phyloP scores from a whole-genome alignment of 2,888 invertebrate species.

The Rhamphomyia laevipes region DNA sequence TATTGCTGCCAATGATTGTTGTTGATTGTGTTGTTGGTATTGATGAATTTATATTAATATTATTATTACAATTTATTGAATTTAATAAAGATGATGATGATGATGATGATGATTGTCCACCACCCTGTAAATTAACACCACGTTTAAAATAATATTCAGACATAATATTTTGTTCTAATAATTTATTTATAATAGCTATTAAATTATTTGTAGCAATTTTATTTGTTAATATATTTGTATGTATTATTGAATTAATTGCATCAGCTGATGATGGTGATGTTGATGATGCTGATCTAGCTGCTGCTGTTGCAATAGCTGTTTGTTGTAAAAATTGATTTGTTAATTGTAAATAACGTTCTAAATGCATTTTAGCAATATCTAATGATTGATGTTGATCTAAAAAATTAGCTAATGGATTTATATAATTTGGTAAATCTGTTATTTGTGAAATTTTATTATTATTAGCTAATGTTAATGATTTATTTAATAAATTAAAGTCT shows the following conservation, averaged over 20 bases:
- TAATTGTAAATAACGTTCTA: constrained; percentile 26
- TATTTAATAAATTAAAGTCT: not conserved
- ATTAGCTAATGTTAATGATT: not conserved
- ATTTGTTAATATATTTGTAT: constrained; percentile 21
- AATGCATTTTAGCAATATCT: constrained; percentile 32
- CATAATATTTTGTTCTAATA: constrained; percentile 22
- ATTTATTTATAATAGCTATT: constrained; percentile 21
- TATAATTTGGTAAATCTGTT: not conserved
- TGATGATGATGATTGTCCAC: constrained; percentile 1
- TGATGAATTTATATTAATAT: not conserved
- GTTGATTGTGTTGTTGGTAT: constrained; percentile 2
- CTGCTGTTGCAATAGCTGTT: constrained; percentile 24
- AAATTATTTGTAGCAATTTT: constrained; percentile 23
- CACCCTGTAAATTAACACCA: constrained; percentile 16
- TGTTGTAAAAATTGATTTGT: constrained; percentile 27
- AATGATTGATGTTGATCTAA: constrained; percentile 27
- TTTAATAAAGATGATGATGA: not conserved
- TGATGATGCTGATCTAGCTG: constrained; percentile 17
- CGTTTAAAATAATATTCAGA: constrained; percentile 23
- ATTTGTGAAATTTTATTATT: not conserved
- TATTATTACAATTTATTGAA: not conserved
- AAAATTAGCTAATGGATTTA: constrained; percentile 23
- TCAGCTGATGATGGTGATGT: constrained; percentile 15
- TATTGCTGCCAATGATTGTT: constrained; percentile 10
- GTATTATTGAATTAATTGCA: constrained; percentile 19